These are phyloP conservation scores for Lumbricus terrestris DNA, from an alignment of 2,888 invertebrate genomes.

Conservation along the genomic window DNA sequence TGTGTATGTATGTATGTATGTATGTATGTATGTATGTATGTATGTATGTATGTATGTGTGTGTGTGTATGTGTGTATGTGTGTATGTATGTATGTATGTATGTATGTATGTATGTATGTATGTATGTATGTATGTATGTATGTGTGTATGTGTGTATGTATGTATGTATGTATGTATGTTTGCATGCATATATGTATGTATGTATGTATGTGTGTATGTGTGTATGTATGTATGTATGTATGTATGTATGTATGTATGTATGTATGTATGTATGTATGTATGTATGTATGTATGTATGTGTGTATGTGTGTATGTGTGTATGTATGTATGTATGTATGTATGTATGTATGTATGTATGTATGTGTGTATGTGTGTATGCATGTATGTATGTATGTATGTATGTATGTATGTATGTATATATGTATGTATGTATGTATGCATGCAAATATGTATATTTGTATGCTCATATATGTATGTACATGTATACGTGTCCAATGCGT, in stretches of 20 bases:
- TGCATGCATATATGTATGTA: not conserved
- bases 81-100: conserved; percentile 19
- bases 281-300: not conserved
- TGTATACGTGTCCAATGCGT: no score
- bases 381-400: no score
- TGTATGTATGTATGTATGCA: no score
- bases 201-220: not conserved
- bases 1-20: not conserved
- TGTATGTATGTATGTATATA: no score
- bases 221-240: not conserved
- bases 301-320: no score
- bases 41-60: not conserved
- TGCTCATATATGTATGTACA: no score
- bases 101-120: conserved; percentile 11
- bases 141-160: not conserved
- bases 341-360: no score
- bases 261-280: not conserved
- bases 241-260: no score
- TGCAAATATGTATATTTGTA: no score
- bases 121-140: not conserved
- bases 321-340: no score
- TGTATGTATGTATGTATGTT: not conserved
- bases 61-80: conserved; percentile 14
- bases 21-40: not conserved
- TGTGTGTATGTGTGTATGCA: no score